phyloP scores from a whole-genome alignment of 30 jellyfish, hydroid and myxozoan genomes.

The Turritopsis rubra region DNA sequence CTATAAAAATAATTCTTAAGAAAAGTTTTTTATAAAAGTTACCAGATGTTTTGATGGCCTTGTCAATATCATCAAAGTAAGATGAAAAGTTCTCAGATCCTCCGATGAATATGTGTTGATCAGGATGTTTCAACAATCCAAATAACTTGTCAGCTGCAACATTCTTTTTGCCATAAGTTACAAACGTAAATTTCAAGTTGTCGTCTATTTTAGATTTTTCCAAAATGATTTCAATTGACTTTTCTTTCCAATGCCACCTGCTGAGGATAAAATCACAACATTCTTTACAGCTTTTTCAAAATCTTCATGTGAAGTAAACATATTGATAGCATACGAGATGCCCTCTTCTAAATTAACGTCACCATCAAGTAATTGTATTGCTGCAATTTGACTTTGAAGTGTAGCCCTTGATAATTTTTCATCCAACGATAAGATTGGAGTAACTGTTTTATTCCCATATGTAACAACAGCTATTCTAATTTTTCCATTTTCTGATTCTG shows the following conservation, averaged over 20 bases:
- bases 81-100: background rate
- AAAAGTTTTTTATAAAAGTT: too few relatives aligned
- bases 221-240: background rate
- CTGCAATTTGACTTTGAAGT: background rate
- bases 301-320: background rate
- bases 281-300: background rate
- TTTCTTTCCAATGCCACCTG: background rate
- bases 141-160: background rate
- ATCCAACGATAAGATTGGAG: background rate
- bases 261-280: background rate
- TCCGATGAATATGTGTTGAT: background rate
- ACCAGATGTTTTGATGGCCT: background rate
- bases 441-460: constrained; percentile 11
- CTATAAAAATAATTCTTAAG: too few relatives aligned
- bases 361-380: constrained; percentile 6
- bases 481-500: background rate
- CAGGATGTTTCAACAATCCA: background rate
- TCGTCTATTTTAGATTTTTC: background rate
- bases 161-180: background rate
- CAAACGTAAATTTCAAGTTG: background rate
- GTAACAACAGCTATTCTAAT: constrained; percentile 6
- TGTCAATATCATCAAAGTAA: background rate
- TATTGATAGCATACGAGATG: background rate
- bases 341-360: background rate
- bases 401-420: background rate